Conservation (phyloP, 1,140 invertebrate genomes). For the Cotesia glomerata region DNA sequence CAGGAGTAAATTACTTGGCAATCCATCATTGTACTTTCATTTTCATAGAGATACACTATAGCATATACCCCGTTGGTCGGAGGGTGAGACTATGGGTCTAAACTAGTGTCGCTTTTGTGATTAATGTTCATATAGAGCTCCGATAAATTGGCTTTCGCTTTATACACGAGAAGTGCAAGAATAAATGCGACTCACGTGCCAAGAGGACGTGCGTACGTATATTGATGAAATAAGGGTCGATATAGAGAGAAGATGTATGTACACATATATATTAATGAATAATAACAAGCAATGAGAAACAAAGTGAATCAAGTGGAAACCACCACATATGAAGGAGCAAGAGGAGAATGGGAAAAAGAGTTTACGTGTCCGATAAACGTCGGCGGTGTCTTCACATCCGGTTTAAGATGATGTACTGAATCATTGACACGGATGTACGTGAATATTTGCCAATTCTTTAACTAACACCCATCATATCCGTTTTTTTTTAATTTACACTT, state of each 20-base stretch:
- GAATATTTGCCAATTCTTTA: neutral
- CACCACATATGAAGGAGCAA: neutral
- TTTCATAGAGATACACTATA: neutral
- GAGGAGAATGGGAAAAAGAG: conserved; percentile 8
- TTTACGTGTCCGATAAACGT: conserved; percentile 30
- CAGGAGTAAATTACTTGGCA: neutral
- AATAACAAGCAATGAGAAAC: conserved; percentile 3
- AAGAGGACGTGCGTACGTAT: conserved; percentile 27
- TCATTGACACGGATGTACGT: conserved; percentile 8
- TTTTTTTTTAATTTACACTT: neutral
- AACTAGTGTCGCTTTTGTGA: conserved; percentile 20
- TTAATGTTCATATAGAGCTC: conserved; percentile 23
- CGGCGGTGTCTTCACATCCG: conserved; percentile 20
- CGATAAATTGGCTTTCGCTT: conserved; percentile 24
- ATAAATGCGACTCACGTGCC: conserved; percentile 33
- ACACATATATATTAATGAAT: neutral
- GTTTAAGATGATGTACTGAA: conserved; percentile 15
- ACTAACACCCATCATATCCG: neutral
- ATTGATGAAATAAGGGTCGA: conserved; percentile 23
- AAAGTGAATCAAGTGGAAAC: conserved; percentile 17
- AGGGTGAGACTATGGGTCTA: neutral
- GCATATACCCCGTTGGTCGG: neutral
- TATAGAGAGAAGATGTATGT: conserved; percentile 2
- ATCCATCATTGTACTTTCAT: conserved; percentile 4
- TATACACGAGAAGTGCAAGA: conserved; percentile 20